phyloP scores from a whole-genome alignment of 2,888 invertebrate genomes.

The Protonemura montana region DNA sequence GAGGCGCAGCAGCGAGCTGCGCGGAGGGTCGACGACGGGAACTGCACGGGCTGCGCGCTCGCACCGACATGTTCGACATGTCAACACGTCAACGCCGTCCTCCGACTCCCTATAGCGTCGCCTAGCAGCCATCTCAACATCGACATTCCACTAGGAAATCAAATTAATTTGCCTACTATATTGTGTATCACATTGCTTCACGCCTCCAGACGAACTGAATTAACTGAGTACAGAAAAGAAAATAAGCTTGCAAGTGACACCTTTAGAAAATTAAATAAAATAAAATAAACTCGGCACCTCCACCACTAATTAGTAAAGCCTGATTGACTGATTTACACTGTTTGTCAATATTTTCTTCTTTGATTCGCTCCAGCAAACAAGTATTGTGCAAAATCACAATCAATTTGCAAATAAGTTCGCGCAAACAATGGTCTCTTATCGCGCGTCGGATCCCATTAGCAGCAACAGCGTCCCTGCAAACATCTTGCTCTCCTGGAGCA shows the following conservation, averaged over 20 bases:
- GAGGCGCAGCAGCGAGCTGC: background rate
- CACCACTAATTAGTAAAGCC: background rate
- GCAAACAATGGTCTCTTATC: constrained; percentile 3
- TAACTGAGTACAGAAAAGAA: background rate
- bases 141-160: no score
- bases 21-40: no score
- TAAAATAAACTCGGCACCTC: background rate
- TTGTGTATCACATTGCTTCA: no score
- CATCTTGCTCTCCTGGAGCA: constrained; percentile 23
- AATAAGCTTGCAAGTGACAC: background rate
- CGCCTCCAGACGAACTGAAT: background rate
- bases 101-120: no score
- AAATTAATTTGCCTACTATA: no score
- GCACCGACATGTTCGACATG: no score
- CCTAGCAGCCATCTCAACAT: no score
- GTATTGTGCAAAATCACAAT: background rate
- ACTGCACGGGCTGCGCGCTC: no score
- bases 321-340: background rate
- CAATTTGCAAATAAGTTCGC: background rate
- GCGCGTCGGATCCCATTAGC: constrained; percentile 32
- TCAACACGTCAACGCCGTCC: no score
- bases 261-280: background rate
- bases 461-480: constrained; percentile 18
- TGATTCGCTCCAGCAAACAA: background rate
- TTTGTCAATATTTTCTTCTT: background rate